phyloP scores from a whole-genome alignment of 1,140 invertebrate genomes.

The Sinonovacula constricta region DNA sequence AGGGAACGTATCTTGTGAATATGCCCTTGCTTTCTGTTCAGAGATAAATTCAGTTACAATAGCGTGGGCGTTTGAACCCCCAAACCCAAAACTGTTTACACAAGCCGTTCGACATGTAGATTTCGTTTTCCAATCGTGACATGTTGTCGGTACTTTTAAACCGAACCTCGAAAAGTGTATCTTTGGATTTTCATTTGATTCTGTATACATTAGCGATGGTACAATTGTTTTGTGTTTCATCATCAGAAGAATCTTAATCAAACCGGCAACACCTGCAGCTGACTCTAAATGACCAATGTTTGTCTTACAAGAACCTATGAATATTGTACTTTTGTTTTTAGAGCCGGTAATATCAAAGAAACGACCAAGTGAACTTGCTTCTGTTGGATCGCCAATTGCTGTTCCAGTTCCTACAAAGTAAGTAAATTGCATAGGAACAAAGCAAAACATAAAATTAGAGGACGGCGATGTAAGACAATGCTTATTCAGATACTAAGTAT shows the following conservation, averaged over 20 bases:
- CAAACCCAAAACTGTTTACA: constrained; percentile 71
- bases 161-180: constrained; percentile 58
- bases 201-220: constrained; percentile 74
- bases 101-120: constrained; percentile 70
- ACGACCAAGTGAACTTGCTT: constrained; percentile 32
- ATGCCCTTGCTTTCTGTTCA: constrained; percentile 67
- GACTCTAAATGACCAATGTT: constrained; percentile 84
- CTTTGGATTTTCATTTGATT: constrained; percentile 60
- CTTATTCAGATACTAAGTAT: too few relatives aligned
- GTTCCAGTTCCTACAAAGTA: constrained; percentile 62
- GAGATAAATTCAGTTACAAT: constrained; percentile 48
- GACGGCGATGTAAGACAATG: too few relatives aligned
- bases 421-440: too few relatives aligned
- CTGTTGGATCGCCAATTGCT: constrained; percentile 60
- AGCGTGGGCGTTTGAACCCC: constrained; percentile 69
- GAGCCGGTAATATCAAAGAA: background rate
- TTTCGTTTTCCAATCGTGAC: constrained; percentile 61
- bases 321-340: constrained; percentile 30
- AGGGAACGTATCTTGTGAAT: background rate
- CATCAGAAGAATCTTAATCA: constrained; percentile 84
- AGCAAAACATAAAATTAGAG: too few relatives aligned
- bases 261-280: constrained; percentile 92
- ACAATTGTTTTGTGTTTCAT: constrained; percentile 66
- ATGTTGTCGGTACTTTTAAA: constrained; percentile 59
- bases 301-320: constrained; percentile 70